Evolutionary conservation across 2,888 invertebrate species (phyloP), one percentile per base, ranked within the genome.

Genomic region (Xanthia icteritia): DNA sequence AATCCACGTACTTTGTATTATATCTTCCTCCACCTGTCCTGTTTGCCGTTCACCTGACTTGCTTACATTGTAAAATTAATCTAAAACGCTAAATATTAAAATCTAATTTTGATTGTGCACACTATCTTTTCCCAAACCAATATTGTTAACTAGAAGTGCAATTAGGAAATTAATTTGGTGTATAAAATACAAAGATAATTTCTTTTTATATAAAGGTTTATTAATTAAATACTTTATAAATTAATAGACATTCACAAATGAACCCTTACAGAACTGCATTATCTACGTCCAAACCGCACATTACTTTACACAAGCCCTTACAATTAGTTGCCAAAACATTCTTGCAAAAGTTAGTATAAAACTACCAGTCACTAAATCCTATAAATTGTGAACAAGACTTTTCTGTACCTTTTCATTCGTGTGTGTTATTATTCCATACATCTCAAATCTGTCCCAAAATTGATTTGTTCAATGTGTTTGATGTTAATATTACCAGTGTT

Each of bases 251-350:
- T 56, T 51, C 2, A 72, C 56, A 81, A 67, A 36, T 54, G 5
- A 39, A 56, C 20, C 56, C 2, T 45, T 61, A 60, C 39, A 82
- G 36, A 27, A 51, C 36, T 39, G 42, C n/a, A 58, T 63, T 58
- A 68, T 69, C 31, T 78, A 69, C n/a, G 8, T 72, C 68, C 61
- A 78, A 68, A 65, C 74, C 71, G 13, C 48, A 48, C 54, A 73
- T 74, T 69, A 76, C 45, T 36, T 17, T 31, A 67, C 36, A 68
- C 48, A 79, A 86, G 85, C 88, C 76, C 56, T 72, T 64, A 56
- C 31, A 70, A 84, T 87, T 86, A 86, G 71, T 85, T 81, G 81
- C 75, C 75, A 73, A 60, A 20, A 75, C 65, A 83, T 31, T 78
- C 20, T 74, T 58, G 63, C 51, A 66, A 79, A 68, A 68, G 87